Percentiles rank a stretch among this genome's conserved stretches.
phyloP scores from a whole-genome alignment of 2,797 vertebrate genomes.

The Syndactyla subalaris region DNA sequence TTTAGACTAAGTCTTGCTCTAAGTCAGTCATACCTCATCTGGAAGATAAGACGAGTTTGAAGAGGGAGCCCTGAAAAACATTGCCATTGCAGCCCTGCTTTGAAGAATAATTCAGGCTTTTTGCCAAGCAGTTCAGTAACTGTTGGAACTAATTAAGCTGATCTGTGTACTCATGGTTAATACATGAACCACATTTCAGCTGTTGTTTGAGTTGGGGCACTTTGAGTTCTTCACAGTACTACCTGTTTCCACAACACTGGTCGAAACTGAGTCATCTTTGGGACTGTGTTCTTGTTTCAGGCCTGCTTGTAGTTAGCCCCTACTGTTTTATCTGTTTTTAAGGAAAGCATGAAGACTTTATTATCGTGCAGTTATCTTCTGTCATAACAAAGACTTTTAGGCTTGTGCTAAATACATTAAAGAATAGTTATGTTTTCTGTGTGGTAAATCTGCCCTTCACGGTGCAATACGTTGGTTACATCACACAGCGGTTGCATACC shows the following conservation, averaged over 20 bases:
- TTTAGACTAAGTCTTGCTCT: neutral
- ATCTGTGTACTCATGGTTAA: neutral
- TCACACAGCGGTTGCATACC: neutral
- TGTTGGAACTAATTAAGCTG: neutral
- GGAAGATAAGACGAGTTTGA: neutral
- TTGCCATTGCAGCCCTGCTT: neutral
- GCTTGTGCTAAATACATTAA: neutral
- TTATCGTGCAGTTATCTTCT: neutral
- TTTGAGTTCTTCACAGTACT: neutral
- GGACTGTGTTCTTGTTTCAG: neutral
- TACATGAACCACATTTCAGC: neutral
- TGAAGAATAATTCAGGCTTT: neutral
- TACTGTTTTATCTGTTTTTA: neutral
- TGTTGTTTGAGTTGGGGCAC: neutral
- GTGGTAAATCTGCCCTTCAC: neutral
- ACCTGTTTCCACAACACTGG: neutral
- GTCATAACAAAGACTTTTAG: neutral
- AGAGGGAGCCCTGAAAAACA: neutral
- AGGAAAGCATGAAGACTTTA: neutral
- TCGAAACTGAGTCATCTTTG: neutral
- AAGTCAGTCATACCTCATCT: neutral
- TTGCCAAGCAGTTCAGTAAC: neutral
- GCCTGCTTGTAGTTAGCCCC: neutral
- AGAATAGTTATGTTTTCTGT: neutral
- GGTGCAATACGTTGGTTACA: neutral